Evolutionary conservation across 2,113 vertebrate genomes (phyloP).

Genomic region (Zosterops lateralis): DNA sequence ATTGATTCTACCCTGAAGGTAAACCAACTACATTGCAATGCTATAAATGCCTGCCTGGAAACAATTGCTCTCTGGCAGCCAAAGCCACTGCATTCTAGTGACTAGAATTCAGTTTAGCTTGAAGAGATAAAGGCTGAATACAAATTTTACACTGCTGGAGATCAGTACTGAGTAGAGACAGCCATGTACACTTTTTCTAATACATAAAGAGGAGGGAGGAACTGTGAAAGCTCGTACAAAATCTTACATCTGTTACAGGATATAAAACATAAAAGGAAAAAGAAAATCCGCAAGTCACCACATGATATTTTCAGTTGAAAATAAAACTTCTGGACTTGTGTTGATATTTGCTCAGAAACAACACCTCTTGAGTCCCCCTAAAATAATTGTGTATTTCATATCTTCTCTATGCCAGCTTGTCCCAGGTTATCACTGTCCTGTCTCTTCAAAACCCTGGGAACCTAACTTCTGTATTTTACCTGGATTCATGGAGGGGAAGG

Average conservation of each 20-base stretch:
- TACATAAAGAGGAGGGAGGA: not conserved
- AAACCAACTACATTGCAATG: not conserved
- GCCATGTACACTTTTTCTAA: not conserved
- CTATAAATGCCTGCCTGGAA: not conserved
- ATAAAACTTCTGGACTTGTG: not conserved
- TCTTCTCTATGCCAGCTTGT: not conserved
- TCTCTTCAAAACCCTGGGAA: not conserved
- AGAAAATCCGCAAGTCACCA: fast-evolving
- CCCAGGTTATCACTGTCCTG: not conserved
- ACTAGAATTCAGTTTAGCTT: not conserved
- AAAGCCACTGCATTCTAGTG: not conserved
- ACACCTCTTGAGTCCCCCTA: fast-evolving
- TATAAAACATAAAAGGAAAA: not conserved
- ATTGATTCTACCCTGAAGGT: constrained; percentile 1
- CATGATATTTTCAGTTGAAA: not conserved
- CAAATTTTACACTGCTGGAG: not conserved
- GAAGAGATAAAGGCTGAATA: not conserved
- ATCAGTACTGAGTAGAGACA: not conserved
- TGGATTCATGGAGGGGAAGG: not conserved
- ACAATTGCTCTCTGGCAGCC: not conserved
- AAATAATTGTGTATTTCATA: not conserved
- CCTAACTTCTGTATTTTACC: fast-evolving
- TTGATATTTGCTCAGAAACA: not conserved
- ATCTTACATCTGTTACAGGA: not conserved
- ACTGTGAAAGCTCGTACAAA: not conserved